Base-by-base conservation (phyloP, 2,888 invertebrate genomes). In the Pegoplata infirma region DNA sequence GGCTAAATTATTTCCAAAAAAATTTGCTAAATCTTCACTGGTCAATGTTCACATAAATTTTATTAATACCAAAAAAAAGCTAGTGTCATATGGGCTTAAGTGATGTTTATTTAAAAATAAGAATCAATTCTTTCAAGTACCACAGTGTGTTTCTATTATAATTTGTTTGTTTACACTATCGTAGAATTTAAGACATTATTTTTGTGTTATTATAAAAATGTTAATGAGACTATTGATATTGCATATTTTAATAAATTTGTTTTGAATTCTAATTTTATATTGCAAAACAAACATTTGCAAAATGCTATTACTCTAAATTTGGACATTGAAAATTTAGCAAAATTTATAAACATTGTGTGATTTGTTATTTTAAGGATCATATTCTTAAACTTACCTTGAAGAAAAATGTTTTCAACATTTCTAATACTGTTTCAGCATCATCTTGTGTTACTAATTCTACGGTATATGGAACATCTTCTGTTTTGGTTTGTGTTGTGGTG, bases 341-440 rank as follows among this genome's bases (percentile, higher is more conserved):
- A n/a, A n/a, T n/a, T n/a, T n/a, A n/a, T n/a, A n/a, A n/a, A n/a
- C n/a, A n/a, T n/a, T n/a, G n/a, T n/a, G n/a, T n/a, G n/a, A n/a
- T n/a, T n/a, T n/a, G n/a, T n/a, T n/a, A n/a, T n/a, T n/a, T 44
- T 23, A 25, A 6, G 25, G 25, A 25, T 25, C 6, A 25, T 25
- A 5, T 4, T 10, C 12, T 32, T 32, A 1, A 32, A 78, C 80
- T 83, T 82, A 89, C 92, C 81, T 91, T 90, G 83, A 92, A 92
- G 87, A 92, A 92, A 88, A 91, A 93, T 86, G 88, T 89, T 83
- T 91, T 91, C 1, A 94, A 88, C 84, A 94, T 91, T 36, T 89
- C 86, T 76, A 93, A 89, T 14, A 93, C 90, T 49, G 88, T 90
- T 2, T 91, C 90, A 1, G 88, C 87, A 83, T 93, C 93, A 63